Conservation (phyloP, 2,113 vertebrate genomes). For the Choloepus hoffmanni region DNA sequence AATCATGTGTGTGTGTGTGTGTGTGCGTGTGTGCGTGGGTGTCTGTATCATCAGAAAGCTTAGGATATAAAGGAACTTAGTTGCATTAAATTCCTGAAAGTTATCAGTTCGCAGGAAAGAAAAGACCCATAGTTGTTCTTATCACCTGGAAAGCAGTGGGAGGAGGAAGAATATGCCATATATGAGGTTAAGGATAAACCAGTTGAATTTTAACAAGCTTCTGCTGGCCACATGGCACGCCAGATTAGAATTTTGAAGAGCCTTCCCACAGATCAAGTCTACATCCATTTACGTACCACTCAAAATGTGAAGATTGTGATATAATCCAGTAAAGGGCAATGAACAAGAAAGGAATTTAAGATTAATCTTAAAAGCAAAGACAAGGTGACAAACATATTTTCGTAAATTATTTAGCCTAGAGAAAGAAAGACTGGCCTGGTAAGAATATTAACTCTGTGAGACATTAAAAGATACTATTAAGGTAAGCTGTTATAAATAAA, state of each 20-base stretch:
- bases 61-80: background rate
- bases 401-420: background rate
- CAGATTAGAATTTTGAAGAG: background rate
- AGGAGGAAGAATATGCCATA: background rate
- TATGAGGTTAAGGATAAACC: too few relatives aligned
- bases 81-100: background rate
- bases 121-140: background rate
- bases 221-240: background rate
- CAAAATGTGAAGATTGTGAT: background rate
- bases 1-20: background rate
- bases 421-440: background rate
- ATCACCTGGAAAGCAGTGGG: background rate
- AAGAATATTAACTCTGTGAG: background rate
- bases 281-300: too few relatives aligned
- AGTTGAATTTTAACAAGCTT: background rate
- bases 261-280: background rate
- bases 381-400: background rate
- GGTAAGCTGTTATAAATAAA: background rate
- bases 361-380: constrained; percentile 12
- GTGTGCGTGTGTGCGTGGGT: too few relatives aligned
- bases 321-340: background rate
- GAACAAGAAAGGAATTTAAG: background rate
- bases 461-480: background rate
- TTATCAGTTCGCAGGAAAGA: background rate
- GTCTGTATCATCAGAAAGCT: background rate